Base-by-base conservation (phyloP, 2,888 invertebrate genomes). In the Julus scanicus region DNA sequence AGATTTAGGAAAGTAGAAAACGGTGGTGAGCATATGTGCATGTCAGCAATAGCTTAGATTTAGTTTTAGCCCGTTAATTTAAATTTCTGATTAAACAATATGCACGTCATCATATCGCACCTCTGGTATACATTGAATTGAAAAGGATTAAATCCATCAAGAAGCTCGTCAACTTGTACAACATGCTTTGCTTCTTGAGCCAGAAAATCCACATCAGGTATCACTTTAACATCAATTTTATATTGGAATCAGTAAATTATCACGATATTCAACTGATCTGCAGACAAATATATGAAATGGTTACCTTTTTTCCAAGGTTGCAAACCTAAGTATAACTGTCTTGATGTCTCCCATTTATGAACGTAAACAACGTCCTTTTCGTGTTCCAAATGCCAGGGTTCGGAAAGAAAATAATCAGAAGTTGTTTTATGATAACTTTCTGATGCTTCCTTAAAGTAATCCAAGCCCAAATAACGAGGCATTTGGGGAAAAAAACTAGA, bases 371-470 rank as follows among this genome's bases (percentile, higher is more conserved):
- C 80, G n/a, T 86, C 29, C 44, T 86, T 86, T 44, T 29, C 48
- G 17, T 44, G 44, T n/a, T 86, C 53, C 86, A 80, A 37, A 39
- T 80, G 80, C 80, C 80, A 80, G 4, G 80, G 80, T 9, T 80
- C 80, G 37, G 80, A 37, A 6, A 80, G 37, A 80, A 80, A 37
- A 37, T 80, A 80, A 15, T 37, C 37, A 4, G 80, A 80, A 80
- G 37, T 39, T 4, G 11, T 13, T 29, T 80, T 80, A 37, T 37
- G 37, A 80, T 80, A 86, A 86, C 53, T 86, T 86, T 86, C 86
- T 13, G 86, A 86, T 17, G 86, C 86, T 86, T 86, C 29, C 37
- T 86, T 53, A 29, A 86, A 86, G 15, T 86, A 86, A 86, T 86
- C 4, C n/a, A 86, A 44, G 0, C 86, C 86, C 17, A 86, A 44